Conservation (phyloP, 2,113 vertebrate genomes). For the Alces alces region DNA sequence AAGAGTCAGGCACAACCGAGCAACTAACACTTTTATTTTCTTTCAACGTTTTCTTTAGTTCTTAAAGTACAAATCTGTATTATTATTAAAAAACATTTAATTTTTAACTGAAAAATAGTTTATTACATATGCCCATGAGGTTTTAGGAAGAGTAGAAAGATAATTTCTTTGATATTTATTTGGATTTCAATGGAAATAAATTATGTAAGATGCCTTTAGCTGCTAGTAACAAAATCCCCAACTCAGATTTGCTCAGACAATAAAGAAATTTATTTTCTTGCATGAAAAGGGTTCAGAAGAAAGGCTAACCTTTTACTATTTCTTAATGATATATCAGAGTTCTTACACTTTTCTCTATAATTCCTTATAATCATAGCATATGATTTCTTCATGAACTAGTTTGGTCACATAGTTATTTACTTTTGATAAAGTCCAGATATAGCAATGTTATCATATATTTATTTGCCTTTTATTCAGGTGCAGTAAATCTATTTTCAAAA, state of each 20-base stretch:
- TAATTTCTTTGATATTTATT: background rate
- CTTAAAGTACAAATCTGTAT: background rate
- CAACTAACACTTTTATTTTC: too few relatives aligned
- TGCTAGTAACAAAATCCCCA: background rate
- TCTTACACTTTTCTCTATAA: background rate
- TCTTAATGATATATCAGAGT: background rate
- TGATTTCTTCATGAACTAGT: background rate
- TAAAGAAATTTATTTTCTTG: background rate
- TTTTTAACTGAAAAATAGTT: background rate
- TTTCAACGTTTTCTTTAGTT: background rate
- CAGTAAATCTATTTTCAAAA: background rate
- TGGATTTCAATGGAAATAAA: background rate
- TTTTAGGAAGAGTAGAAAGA: background rate
- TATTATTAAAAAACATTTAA: background rate
- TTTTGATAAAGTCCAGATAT: background rate
- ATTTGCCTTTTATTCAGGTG: background rate
- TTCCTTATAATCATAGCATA: background rate
- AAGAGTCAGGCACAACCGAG: too few relatives aligned
- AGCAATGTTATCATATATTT: background rate
- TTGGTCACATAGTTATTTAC: background rate
- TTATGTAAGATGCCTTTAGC: background rate
- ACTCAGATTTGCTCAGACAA: background rate
- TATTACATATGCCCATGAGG: background rate
- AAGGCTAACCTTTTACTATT: background rate
- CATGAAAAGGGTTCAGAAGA: background rate